Evolutionary conservation across 2,888 invertebrate species (phyloP), one percentile per base, ranked within the genome.

Genomic region (Aphodius sticticus): DNA sequence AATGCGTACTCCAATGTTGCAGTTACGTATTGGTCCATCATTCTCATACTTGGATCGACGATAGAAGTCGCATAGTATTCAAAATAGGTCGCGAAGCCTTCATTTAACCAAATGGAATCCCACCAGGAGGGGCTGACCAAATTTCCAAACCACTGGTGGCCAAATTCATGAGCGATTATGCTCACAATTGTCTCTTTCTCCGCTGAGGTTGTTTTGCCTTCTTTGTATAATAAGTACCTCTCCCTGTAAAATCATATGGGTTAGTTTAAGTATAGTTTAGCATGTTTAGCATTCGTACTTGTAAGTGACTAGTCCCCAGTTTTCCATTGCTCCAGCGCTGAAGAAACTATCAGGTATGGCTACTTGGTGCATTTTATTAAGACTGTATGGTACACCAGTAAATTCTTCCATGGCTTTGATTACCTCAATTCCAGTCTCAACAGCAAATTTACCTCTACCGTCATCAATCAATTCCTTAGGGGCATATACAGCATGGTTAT

Each of bases 251-350:
- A 26, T 26, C 26, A 26, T 26, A 26, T 26, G 26, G 9, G 6
- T 4, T 37, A 75, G 36, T 16, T 72, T n/a, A 72, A 14, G 15
- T 72, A 9, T 14, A 6, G 16, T 6, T 72, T 75, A 36, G 15
- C 37, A 12, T 16, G 16, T 35, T n/a, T 69, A n/a, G 12, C 26
- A 53, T 12, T 26, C 38, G 35, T 85, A 93, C 93, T 92, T 92
- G 89, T 95, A 96, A 2, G 95, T 95, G 38, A 96, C 94, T 70
- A 97, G 89, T 6, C 97, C 97, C 97, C 97, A 97, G 87, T 97
- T 98, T 87, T 98, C 97, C 97, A 97, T 97, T 69, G 97, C 97
- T 16, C 95, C 95, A 81, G 95, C 94, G 36, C 93, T 91, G 85
- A 97, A 97, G 69, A 81, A 82, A 7, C 69, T 77, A 84, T 96